These are phyloP conservation scores for Lucilia sericata DNA, from an alignment of 1,140 invertebrate genomes.

Conservation along the genomic window DNA sequence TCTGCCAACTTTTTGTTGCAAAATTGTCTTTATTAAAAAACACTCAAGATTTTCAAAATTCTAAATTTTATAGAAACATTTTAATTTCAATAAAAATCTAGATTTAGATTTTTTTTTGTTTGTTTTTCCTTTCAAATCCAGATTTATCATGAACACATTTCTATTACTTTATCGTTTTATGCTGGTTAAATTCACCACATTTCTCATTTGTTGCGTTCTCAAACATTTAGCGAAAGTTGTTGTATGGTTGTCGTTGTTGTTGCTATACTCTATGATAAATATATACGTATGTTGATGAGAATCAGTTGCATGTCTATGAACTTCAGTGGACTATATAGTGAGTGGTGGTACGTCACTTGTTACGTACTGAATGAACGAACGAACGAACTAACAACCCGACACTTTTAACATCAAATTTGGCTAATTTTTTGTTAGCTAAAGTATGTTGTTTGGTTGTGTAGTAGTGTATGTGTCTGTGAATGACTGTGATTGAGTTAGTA, in stretches of 20 bases:
- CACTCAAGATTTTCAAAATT: too few species aligned
- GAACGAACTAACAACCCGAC: neutral
- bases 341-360: neutral
- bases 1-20: too few species aligned
- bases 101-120: too few species aligned
- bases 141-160: neutral
- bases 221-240: neutral
- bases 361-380: too few species aligned
- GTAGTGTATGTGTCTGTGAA: neutral
- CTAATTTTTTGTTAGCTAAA: conserved; percentile 11
- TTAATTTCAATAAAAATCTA: too few species aligned
- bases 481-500: neutral
- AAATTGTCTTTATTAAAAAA: too few species aligned
- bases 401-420: conserved; percentile 35
- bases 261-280: neutral
- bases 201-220: conserved; percentile 4
- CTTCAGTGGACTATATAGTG: too few species aligned
- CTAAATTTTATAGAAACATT: too few species aligned
- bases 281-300: neutral
- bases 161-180: conserved; percentile 2
- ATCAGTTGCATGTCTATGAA: neutral
- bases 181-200: neutral
- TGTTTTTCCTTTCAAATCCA: neutral
- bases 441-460: neutral
- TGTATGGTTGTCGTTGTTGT: neutral